Evolutionary conservation across 2,888 invertebrate genomes (phyloP).

Genomic region (Cephus pulcher): DNA sequence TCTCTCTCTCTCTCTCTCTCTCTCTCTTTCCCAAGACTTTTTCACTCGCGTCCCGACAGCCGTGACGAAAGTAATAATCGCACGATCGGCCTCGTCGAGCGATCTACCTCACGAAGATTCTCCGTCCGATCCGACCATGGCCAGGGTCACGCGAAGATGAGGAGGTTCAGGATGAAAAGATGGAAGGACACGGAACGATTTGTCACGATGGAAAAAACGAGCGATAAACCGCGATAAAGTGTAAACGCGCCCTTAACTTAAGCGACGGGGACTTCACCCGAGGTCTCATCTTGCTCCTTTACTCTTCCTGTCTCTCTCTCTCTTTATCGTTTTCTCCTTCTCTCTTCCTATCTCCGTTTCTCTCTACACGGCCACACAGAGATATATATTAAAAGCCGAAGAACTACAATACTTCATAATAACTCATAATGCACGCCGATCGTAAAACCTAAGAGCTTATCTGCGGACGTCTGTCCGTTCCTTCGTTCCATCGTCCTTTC

Average conservation of each 20-base stretch:
- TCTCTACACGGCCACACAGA: constrained; percentile 1
- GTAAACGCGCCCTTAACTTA: constrained; percentile 18
- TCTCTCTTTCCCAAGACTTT: not conserved
- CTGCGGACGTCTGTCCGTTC: constrained; percentile 11
- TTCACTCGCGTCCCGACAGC: constrained; percentile 2
- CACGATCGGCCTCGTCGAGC: not conserved
- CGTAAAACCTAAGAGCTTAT: constrained; percentile 21
- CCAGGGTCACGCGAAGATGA: not conserved
- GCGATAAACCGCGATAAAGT: constrained; percentile 22
- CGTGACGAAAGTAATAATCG: constrained; percentile 7
- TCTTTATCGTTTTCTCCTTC: not conserved
- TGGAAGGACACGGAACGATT: constrained; percentile 12
- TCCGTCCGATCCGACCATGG: not conserved
- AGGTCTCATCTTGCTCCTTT: not conserved
- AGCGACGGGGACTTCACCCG: not conserved
- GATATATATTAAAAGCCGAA: constrained; percentile 9
- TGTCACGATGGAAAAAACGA: constrained; percentile 19
- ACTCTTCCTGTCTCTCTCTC: not conserved
- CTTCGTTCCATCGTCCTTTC: constrained; percentile 6
- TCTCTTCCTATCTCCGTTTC: not conserved
- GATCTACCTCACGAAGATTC: not conserved
- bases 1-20: not conserved
- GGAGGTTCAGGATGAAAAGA: not conserved
- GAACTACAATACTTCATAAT: constrained; percentile 11
- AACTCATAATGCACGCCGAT: constrained; percentile 12